phyloP scores from a whole-genome alignment of 1,140 invertebrate species.

The Drosophila biarmipes region DNA sequence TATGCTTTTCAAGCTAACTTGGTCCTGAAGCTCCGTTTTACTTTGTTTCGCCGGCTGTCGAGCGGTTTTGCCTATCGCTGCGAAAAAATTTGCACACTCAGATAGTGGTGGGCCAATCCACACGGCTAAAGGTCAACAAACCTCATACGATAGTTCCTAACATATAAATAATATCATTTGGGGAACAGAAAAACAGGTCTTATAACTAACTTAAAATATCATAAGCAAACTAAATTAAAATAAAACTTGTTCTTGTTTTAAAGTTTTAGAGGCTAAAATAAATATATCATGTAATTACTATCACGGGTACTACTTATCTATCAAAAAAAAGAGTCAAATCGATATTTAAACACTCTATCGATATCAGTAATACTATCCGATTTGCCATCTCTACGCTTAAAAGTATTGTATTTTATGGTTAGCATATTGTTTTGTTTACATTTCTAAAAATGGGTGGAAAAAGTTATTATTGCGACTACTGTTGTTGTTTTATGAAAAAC shows the following conservation, averaged over 20 bases:
- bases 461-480: slow-evolving; percentile 81
- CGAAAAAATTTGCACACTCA: slow-evolving; percentile 43
- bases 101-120: slow-evolving; percentile 10
- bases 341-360: not conserved
- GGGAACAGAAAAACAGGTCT: not conserved
- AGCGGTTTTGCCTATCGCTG: slow-evolving; percentile 18
- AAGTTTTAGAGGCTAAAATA: too few relatives aligned
- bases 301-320: too few relatives aligned
- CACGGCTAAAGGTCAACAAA: slow-evolving; percentile 9
- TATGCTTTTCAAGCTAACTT: slow-evolving; percentile 1
- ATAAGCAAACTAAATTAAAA: too few relatives aligned
- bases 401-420: not conserved
- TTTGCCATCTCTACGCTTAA: slow-evolving; percentile 12
- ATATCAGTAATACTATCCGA: not conserved
- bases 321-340: not conserved
- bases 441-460: slow-evolving; percentile 65
- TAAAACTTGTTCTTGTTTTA: too few relatives aligned
- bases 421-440: slow-evolving; percentile 9
- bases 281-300: too few relatives aligned
- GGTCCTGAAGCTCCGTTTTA: slow-evolving; percentile 2
- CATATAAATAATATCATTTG: not conserved
- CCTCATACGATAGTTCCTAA: slow-evolving; percentile 5
- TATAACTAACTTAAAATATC: too few relatives aligned
- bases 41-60: slow-evolving; percentile 46
- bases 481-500: slow-evolving; percentile 76